phyloP scores from a whole-genome alignment of 2,113 vertebrate genomes.

The Shinisaurus crocodilurus region DNA sequence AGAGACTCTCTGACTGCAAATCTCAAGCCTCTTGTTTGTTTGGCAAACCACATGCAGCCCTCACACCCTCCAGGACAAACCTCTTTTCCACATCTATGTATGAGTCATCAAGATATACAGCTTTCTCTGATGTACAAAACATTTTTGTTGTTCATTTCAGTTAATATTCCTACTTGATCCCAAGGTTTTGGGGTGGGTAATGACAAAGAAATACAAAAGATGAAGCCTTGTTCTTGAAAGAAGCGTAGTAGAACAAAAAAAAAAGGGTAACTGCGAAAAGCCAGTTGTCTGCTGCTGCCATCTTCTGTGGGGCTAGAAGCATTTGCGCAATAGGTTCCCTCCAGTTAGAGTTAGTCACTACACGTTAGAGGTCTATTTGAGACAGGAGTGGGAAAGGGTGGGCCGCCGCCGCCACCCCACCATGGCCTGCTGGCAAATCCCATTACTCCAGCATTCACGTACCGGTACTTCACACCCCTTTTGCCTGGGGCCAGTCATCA shows the following conservation, averaged over 20 bases:
- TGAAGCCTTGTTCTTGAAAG: not conserved
- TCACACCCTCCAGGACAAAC: not conserved
- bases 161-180: not conserved
- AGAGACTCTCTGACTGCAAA: not conserved
- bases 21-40: not conserved
- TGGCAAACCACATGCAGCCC: not conserved
- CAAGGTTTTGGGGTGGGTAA: not conserved
- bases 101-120: not conserved
- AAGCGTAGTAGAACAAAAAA: not conserved
- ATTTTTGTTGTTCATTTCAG: not conserved
- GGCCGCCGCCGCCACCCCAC: not conserved
- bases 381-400: not conserved
- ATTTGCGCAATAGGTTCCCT: not conserved
- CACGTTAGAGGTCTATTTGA: not conserved
- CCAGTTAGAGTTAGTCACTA: too few relatives aligned
- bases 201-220: constrained; percentile 19
- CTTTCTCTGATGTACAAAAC: not conserved
- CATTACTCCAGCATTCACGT: too few relatives aligned
- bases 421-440: not conserved
- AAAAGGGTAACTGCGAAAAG: too few relatives aligned
- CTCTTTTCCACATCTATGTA: not conserved
- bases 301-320: not conserved
- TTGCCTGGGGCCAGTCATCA: not conserved
- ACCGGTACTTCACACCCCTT: not conserved
- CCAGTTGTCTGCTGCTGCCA: too few relatives aligned